A percentile compares a stretch with the other conserved stretches of the same genome.
phyloP scores from a whole-genome alignment of 2,888 invertebrate genomes.

The Catocala sponsa region DNA sequence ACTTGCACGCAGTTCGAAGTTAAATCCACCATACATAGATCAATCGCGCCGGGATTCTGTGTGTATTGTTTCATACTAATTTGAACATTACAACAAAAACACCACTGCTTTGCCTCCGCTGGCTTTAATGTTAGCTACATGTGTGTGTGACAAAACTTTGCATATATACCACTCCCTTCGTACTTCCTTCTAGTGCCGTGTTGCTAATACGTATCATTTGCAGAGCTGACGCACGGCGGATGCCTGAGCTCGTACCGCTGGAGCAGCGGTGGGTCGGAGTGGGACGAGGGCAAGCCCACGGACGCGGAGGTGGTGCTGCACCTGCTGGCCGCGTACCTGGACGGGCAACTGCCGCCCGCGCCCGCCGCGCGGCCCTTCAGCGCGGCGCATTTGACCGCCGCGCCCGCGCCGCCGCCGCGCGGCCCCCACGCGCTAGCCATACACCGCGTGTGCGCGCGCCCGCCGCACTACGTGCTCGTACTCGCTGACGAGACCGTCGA shows the following conservation, averaged over 20 bases:
- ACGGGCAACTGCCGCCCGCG: slow-evolving; percentile 87
- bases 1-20: too few relatives aligned
- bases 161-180: too few relatives aligned
- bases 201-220: neutral
- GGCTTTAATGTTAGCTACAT: too few relatives aligned
- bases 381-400: slow-evolving; percentile 76
- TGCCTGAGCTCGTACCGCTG: slow-evolving; percentile 96
- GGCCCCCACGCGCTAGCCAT: slow-evolving; percentile 6
- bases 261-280: slow-evolving; percentile 94
- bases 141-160: too few relatives aligned
- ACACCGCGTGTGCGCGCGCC: slow-evolving; percentile 30
- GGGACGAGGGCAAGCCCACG: slow-evolving; percentile 95
- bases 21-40: too few relatives aligned
- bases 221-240: slow-evolving; percentile 93
- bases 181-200: too few relatives aligned
- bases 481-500: slow-evolving; percentile 45
- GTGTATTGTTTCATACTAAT: too few relatives aligned
- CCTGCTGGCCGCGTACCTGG: slow-evolving; percentile 94
- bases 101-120: too few relatives aligned
- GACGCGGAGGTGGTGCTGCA: slow-evolving; percentile 96
- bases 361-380: slow-evolving; percentile 62
- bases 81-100: too few relatives aligned
- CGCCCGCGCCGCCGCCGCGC: slow-evolving; percentile 18
- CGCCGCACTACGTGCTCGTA: slow-evolving; percentile 42
- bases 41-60: too few relatives aligned